phyloP scores from a whole-genome alignment of 2,113 vertebrate species.

The Barnardius zonarius region DNA sequence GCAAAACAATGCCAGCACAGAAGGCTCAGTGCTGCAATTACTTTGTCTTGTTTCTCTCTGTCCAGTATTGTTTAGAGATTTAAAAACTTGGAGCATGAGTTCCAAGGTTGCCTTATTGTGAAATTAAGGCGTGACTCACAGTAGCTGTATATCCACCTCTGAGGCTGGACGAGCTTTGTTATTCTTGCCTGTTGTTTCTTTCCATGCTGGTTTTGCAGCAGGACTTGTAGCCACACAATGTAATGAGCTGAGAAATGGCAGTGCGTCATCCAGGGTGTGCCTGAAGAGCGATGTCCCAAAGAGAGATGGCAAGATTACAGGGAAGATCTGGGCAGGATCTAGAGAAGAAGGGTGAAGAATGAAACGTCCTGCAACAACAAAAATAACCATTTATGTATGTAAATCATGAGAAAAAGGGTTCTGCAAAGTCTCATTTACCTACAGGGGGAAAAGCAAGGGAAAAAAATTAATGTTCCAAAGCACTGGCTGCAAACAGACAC shows the following conservation, averaged over 20 bases:
- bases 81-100: neutral
- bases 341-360: neutral
- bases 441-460: neutral
- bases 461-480: neutral
- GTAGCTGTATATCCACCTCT: constrained; percentile 4
- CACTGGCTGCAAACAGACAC: neutral
- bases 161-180: constrained; percentile 11
- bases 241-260: constrained; percentile 24
- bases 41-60: neutral
- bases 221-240: neutral
- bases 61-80: constrained; percentile 17
- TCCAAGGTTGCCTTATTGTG: constrained; percentile 23
- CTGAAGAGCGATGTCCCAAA: neutral
- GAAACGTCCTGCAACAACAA: neutral
- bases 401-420: neutral
- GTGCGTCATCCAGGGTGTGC: constrained; percentile 51
- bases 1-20: neutral
- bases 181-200: constrained; percentile 20
- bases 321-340: constrained; percentile 24
- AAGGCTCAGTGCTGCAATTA: neutral
- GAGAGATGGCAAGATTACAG: constrained; percentile 47
- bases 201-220: constrained; percentile 18
- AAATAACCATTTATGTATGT: neutral
- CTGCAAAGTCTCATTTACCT: neutral
- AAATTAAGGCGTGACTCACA: constrained; percentile 48